Evolutionary conservation across 2,797 vertebrate species (phyloP).

Genomic region (Syngnathus acus): DNA sequence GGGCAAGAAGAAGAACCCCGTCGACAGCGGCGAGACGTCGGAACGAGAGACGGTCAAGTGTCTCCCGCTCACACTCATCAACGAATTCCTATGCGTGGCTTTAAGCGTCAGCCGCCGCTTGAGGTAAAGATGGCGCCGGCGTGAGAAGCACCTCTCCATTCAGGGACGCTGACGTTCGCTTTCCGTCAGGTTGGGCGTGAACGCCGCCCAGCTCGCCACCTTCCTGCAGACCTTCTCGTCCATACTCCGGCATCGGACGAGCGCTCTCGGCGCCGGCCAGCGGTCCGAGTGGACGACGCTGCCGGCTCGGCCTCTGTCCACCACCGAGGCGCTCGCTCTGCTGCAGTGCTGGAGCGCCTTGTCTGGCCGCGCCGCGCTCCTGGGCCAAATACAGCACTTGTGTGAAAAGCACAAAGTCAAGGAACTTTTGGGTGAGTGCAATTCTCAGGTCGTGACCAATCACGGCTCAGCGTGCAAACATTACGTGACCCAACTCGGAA

Average conservation of each 20-base stretch:
- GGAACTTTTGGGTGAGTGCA: constrained; percentile 78
- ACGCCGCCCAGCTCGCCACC: constrained; percentile 55
- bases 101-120: constrained; percentile 66
- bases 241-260: constrained; percentile 72
- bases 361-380: constrained; percentile 58
- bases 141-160: not conserved
- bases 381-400: constrained; percentile 65
- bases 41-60: constrained; percentile 60
- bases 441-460: too few species aligned
- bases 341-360: constrained; percentile 80
- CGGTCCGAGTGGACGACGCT: constrained; percentile 63
- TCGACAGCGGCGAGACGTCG: not conserved
- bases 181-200: constrained; percentile 65
- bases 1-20: constrained; percentile 62
- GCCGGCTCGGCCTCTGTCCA: constrained; percentile 67
- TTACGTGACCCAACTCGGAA: too few species aligned
- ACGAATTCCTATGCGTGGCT: constrained; percentile 78
- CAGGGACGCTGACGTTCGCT: constrained; percentile 19
- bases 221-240: constrained; percentile 75
- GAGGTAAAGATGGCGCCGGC: constrained; percentile 59
- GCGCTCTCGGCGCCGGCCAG: constrained; percentile 53
- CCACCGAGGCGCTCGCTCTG: constrained; percentile 68
- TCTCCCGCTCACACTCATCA: constrained; percentile 80
- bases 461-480: not conserved
- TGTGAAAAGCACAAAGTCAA: constrained; percentile 67